These are phyloP conservation scores for Venturia canescens DNA, from an alignment of 1,140 invertebrate species.

Conservation along the genomic window DNA sequence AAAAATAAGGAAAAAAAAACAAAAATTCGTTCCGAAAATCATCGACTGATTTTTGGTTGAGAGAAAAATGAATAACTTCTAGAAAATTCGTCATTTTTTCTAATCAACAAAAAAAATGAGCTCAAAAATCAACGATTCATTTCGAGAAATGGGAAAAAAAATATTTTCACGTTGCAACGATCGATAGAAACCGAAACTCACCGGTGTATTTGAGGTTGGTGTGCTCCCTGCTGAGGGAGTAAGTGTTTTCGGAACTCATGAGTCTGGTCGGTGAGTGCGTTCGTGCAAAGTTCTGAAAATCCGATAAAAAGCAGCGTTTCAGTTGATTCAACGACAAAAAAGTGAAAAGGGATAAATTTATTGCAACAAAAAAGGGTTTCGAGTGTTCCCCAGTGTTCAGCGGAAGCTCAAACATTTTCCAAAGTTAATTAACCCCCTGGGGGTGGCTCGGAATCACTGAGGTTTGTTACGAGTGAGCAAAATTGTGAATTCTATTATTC, in stretches of 20 bases:
- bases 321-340: not conserved
- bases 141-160: not conserved
- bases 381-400: too few species aligned
- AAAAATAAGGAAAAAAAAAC: too few species aligned
- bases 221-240: conserved; percentile 74
- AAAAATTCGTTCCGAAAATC: not conserved
- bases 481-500: too few species aligned
- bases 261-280: conserved; percentile 76
- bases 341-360: conserved; percentile 16
- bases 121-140: too few species aligned
- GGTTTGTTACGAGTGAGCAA: too few species aligned
- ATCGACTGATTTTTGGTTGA: not conserved
- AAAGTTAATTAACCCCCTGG: too few species aligned
- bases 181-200: conserved; percentile 57
- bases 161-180: not conserved
- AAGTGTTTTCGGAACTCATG: conserved; percentile 76
- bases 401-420: too few species aligned
- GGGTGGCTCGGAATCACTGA: too few species aligned
- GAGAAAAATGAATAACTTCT: not conserved
- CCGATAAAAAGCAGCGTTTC: conserved; percentile 24
- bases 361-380: too few species aligned
- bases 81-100: too few species aligned
- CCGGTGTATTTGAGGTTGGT: conserved; percentile 75
- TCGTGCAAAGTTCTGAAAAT: conserved; percentile 75
- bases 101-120: too few species aligned